Conservation (phyloP, 1,140 invertebrate species). For the Leptinotarsa texana region DNA sequence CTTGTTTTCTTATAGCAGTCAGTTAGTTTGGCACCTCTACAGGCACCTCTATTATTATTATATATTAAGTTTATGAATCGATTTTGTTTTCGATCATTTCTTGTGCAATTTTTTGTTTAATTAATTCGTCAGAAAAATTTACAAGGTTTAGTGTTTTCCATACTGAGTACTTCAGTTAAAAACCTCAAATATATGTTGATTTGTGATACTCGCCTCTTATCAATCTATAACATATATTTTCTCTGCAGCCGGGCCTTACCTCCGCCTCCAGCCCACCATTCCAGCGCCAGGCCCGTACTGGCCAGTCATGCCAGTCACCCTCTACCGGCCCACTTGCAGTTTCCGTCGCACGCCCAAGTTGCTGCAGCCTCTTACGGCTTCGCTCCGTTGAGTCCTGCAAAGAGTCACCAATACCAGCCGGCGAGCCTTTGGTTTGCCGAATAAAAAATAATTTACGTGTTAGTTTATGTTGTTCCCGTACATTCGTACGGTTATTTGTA, state of each 20-base stretch:
- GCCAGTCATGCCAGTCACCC: slow-evolving; percentile 76
- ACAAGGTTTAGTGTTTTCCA: too few species aligned
- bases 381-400: slow-evolving; percentile 72
- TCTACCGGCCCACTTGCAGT: slow-evolving; percentile 83
- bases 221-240: not conserved
- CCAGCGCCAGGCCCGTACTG: slow-evolving; percentile 73
- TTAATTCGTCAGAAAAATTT: too few species aligned
- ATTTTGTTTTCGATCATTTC: too few species aligned
- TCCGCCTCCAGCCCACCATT: slow-evolving; percentile 84
- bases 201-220: too few species aligned
- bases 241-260: slow-evolving; percentile 71
- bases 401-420: slow-evolving; percentile 71
- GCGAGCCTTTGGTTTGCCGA: slow-evolving; percentile 77
- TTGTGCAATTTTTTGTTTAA: too few species aligned
- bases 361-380: slow-evolving; percentile 69
- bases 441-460: slow-evolving; percentile 48
- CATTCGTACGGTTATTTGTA: not conserved
- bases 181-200: not conserved
- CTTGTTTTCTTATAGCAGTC: too few species aligned
- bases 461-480: too few species aligned
- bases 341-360: slow-evolving; percentile 67
- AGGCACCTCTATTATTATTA: too few species aligned
- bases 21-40: too few species aligned
- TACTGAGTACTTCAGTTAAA: not conserved
- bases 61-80: too few species aligned